Base-by-base conservation (phyloP, 2,113 vertebrate genomes). In the Triplophysa rosa region DNA sequence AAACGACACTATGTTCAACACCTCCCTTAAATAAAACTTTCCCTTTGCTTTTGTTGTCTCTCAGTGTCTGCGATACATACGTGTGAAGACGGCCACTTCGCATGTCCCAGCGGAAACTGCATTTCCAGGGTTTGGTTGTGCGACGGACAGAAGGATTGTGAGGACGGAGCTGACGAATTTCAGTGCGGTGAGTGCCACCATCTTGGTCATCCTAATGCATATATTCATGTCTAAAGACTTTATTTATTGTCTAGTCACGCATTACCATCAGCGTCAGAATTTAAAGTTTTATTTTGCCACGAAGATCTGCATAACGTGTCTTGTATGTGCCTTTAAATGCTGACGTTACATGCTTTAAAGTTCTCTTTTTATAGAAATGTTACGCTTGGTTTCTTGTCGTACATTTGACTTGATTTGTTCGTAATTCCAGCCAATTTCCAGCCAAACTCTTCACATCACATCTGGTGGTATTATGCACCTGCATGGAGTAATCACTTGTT, bases 91-190 rank as follows among this genome's bases (percentile, higher is more conserved):
- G 95, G 95, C 85, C 94, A 95, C 91, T 96, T 96, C 90, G 92
- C 90, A 67, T 96, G 95, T 90, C 95, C 93, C 87, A 94, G 92
- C 90, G 95, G 95, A 85, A 93, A 93, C 90, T 96, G 95, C 87
- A 95, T 96, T 90, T 91, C 94, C 86, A 93, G 92, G 77, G 92
- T 93, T 23, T 96, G 95, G 95, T 83, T 95, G 78, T 96, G 95
- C 71, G 95, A 96, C 84, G 95, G 95, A 78, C 94, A 96, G 87
- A 95, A 92, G 86, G 95, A 96, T 82, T 96, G 95, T 87, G 95
- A 95, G 87, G 94, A 96, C 11, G 95, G 95, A 80, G 88, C 91
- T 9, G 95, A 96, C 89, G 95, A 96, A 85, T 86, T 93, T 59
- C 93, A 95, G 58, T 96, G 95, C 84, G 95, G 95, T 96, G 85